These are phyloP conservation scores for Brachionus angularis DNA, from an alignment of 1,140 invertebrate species.

Conservation along the genomic window DNA sequence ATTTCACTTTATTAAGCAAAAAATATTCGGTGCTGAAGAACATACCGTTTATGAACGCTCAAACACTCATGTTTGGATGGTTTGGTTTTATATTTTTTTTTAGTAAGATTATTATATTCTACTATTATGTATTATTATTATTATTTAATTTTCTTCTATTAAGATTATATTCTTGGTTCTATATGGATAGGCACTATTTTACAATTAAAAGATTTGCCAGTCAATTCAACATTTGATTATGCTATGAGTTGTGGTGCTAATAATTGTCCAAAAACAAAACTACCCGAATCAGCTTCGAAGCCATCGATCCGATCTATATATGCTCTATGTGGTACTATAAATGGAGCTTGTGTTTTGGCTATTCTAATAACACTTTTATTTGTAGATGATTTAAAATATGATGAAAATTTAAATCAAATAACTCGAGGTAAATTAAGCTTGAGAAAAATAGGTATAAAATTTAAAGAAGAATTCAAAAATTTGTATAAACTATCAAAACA, in stretches of 20 bases:
- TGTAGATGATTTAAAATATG: constrained; percentile 30
- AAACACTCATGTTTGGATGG: constrained; percentile 15
- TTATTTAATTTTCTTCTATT: not conserved
- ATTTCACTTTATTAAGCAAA: constrained; percentile 41
- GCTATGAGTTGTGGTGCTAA: constrained; percentile 15
- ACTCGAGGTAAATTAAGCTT: not conserved
- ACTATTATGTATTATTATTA: not conserved
- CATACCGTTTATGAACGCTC: constrained; percentile 8
- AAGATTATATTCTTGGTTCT: constrained; percentile 36
- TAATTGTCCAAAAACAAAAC: constrained; percentile 18
- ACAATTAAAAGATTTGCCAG: constrained; percentile 13
- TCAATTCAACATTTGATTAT: constrained; percentile 36
- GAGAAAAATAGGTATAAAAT: constrained; percentile 28
- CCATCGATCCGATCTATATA: constrained; percentile 17
- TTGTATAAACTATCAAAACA: constrained; percentile 22
- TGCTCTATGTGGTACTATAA: constrained; percentile 2
- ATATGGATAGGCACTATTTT: constrained; percentile 40
- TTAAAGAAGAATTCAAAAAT: constrained; percentile 27
- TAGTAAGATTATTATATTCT: constrained; percentile 7
- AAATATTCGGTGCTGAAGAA: not conserved
- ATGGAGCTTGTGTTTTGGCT: constrained; percentile 22
- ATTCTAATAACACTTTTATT: constrained; percentile 8
- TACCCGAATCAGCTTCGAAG: constrained; percentile 29
- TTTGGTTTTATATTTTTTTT: constrained; percentile 39
- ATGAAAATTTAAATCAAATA: constrained; percentile 34